Base-by-base conservation (phyloP, 2,113 vertebrate genomes). In the Hippoglossus stenolepis region DNA sequence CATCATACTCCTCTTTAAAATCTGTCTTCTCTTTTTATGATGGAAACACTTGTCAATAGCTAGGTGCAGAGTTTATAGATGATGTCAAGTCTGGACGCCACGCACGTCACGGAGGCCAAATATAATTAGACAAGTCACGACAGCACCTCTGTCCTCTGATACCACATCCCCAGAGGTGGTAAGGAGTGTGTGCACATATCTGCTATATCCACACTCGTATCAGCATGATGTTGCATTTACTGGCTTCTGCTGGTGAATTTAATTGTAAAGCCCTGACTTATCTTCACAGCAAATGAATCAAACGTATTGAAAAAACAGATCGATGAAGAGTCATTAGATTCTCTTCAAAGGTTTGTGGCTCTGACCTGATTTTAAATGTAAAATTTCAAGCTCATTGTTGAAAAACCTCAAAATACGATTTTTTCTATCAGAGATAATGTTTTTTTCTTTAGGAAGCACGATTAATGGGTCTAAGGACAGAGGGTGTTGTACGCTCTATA, bases 21-120 rank as follows among this genome's bases (percentile, higher is more conserved):
- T 54, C 51, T 54, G 2, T 45, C 66, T 47, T 11, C 38, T 73
- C 5, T 21, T 70, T 86, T 75, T 72, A 79, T 8, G 18, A 85
- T 35, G 61, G 71, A 24, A 80, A 73, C 0, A 2, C 18, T 51
- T 51, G 15, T 51, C 40, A 68, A 14, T 68, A 66, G 6, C 4
- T 18, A 21, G 15, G 24, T 49, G 40, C 45, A 53, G 40, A 20
- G 49, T 70, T 74, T 61, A 75, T 15, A n/a, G 57, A 43, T 74
- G 62, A 75, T 10, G 15, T 8, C 38, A 31, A 47, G 35, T 31
- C 61, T 35, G 61, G 35, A 69, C 47, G 49, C 47, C 45, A 20
- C 8, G 63, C 35, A 20, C 8, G 67, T 68, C 72, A 65, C 2
- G 26, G 26, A 63, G 20, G 63, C 14, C 1, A 62, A 28, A 70